Percentiles rank a stretch among this genome's conserved stretches.
Evolutionary conservation across 2,888 invertebrate species (phyloP).

Genomic region (Ochropleura plecta): DNA sequence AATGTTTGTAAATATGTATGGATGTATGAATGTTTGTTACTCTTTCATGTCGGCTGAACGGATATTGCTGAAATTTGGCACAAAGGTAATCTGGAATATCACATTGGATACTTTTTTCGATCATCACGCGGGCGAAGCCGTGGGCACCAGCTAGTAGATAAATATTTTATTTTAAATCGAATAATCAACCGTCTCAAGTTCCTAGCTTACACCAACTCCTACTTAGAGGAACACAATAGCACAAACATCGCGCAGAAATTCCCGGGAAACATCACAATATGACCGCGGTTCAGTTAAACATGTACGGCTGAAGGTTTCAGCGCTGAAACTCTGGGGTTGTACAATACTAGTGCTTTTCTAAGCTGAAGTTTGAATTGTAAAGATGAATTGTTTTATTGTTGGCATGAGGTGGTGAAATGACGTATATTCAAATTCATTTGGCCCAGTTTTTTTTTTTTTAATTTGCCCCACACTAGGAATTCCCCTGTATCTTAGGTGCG

Average conservation of each 20-base stretch:
- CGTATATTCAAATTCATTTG: too few species aligned
- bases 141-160: background rate
- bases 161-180: background rate
- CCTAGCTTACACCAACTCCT: constrained; percentile 51
- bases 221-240: constrained; percentile 66
- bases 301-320: constrained; percentile 54
- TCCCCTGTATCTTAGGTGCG: too few species aligned
- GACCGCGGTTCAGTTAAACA: constrained; percentile 59
- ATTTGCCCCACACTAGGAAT: too few species aligned
- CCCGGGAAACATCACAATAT: constrained; percentile 64
- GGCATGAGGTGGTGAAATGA: background rate
- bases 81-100: too few species aligned
- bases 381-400: constrained; percentile 21
- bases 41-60: too few species aligned
- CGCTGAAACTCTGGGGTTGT: constrained; percentile 53
- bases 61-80: too few species aligned
- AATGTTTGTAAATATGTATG: too few species aligned
- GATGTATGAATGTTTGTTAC: too few species aligned
- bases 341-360: constrained; percentile 20
- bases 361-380: constrained; percentile 18
- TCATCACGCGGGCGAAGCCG: too few species aligned
- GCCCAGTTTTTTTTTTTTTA: too few species aligned
- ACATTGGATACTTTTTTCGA: too few species aligned
- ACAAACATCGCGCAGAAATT: constrained; percentile 68
- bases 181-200: background rate